Base-by-base conservation (phyloP, 2,888 invertebrate genomes). In the Acleris cristana region DNA sequence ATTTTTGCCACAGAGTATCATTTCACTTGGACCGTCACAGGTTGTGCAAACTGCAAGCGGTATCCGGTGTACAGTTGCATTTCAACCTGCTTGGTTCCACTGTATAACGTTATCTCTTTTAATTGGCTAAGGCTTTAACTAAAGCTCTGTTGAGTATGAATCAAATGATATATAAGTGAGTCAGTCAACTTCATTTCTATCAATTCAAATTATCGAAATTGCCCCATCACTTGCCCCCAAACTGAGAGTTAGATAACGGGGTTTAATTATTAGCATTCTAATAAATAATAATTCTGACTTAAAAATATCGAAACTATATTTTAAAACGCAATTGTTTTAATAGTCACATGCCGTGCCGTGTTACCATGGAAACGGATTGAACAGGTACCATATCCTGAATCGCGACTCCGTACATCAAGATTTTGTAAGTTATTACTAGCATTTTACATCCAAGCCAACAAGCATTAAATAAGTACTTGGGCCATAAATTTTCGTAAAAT, bases 401-500 rank as follows among this genome's bases (percentile, higher is more conserved):
- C 58, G 30, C 34, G 57, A 58, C 34, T 16, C 18, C 57, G 45
- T 62, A 55, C 34, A 21, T 55, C 63, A 63, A 34, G 56, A 51
- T 49, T 40, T 40, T 63, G 51, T 56, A 56, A 45, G 21, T 40
- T 65, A 54, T 65, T n/a, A 18, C 53, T n/a, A 18, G 18, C 34
- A 21, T 54, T 34, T 57, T 65, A 49, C 30, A 55, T 60, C 54
- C 48, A 18, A 54, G 48, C 54, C 10, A 48, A 40, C 49, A 60
- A 54, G 59, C 40, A 53, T 60, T 54, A 40, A 60, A 65, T 59
- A 65, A 60, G 54, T 44, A 64, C 48, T 19, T 8, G 8, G 53
- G 30, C 44, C 53, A 58, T 58, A 58, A 58, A 12, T 64, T 64
- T 58, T 34, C 45, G 23, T 58, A 48, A 45, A 65, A 23, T 53